Evolutionary conservation across 2,113 vertebrate genomes (phyloP).

Genomic region (Rattus norvegicus): DNA sequence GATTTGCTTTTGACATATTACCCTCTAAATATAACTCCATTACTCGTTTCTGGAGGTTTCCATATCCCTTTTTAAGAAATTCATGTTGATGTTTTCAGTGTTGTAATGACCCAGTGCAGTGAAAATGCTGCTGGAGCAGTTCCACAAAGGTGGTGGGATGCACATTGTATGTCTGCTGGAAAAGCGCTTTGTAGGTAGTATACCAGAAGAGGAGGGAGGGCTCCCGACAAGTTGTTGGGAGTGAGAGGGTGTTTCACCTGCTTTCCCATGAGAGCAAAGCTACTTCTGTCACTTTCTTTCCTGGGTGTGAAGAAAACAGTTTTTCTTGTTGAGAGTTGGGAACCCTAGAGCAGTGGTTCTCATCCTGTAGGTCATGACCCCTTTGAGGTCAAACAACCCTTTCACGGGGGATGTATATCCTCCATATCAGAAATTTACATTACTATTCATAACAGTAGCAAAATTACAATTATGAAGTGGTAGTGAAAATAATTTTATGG

Average conservation of each 20-base stretch:
- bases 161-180: not conserved
- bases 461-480: not conserved
- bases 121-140: not conserved
- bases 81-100: not conserved
- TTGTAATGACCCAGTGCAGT: not conserved
- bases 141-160: not conserved
- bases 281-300: not conserved
- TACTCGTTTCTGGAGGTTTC: conserved; percentile 13
- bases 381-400: not conserved
- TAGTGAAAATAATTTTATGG: not conserved
- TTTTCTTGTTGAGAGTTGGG: not conserved
- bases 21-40: conserved; percentile 1
- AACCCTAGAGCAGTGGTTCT: not conserved
- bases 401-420: not conserved
- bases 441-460: not conserved
- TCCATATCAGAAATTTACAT: not conserved
- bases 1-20: not conserved
- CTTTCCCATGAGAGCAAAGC: not conserved
- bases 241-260: not conserved
- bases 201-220: not conserved
- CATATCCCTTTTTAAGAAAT: not conserved
- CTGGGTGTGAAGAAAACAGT: not conserved
- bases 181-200: not conserved
- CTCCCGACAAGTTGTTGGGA: not conserved
- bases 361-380: not conserved